Evolutionary conservation across 2,888 invertebrate genomes (phyloP).

Genomic region (Parthenolecanium corni): DNA sequence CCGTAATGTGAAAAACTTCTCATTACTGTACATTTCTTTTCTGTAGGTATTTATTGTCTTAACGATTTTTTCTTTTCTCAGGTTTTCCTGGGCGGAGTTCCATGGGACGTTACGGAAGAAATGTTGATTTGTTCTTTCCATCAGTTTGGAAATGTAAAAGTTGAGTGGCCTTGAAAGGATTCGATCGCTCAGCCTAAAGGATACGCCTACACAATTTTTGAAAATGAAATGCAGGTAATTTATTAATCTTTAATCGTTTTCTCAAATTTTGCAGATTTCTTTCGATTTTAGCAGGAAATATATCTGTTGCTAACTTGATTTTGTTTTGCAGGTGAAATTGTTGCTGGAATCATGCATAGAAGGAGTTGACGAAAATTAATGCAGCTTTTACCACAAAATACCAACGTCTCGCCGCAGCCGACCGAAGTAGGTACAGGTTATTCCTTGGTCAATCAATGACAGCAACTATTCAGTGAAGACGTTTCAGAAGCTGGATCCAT

Average conservation of each 20-base stretch:
- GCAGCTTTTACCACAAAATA: slow-evolving; percentile 82
- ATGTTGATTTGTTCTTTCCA: slow-evolving; percentile 71
- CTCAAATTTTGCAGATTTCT: not conserved
- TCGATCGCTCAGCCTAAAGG: slow-evolving; percentile 67
- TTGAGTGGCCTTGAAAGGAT: slow-evolving; percentile 92
- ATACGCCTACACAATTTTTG: slow-evolving; percentile 89
- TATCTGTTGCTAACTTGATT: not conserved
- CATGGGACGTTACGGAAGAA: slow-evolving; percentile 89
- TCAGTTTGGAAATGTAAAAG: slow-evolving; percentile 76
- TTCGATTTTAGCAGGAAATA: not conserved
- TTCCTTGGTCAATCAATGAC: too few relatives aligned
- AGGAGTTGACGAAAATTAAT: slow-evolving; percentile 41
- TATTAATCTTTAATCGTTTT: not conserved
- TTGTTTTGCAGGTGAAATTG: slow-evolving; percentile 49
- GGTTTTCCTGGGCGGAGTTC: slow-evolving; percentile 89
- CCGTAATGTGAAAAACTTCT: slow-evolving; percentile 18
- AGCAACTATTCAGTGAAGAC: too few relatives aligned
- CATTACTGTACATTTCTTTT: not conserved
- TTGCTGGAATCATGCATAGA: slow-evolving; percentile 66
- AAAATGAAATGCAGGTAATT: slow-evolving; percentile 67
- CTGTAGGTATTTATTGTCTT: not conserved
- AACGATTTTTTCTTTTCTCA: slow-evolving; percentile 31
- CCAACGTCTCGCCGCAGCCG: slow-evolving; percentile 66
- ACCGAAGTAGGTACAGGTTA: too few relatives aligned
- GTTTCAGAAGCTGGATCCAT: too few relatives aligned